Base-by-base conservation (phyloP, 2,888 invertebrate genomes). In the Diarsia dahlii region DNA sequence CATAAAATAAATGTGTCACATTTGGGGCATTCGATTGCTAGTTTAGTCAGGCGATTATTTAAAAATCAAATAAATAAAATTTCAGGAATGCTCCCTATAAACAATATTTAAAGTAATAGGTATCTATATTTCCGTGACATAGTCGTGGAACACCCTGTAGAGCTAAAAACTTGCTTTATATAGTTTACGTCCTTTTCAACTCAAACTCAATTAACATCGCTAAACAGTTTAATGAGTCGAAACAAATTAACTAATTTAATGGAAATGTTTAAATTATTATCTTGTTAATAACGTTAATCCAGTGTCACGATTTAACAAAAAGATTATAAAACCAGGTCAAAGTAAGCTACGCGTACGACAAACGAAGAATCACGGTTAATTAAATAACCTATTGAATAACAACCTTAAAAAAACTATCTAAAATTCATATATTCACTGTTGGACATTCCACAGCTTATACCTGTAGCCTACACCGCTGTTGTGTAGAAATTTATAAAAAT, bases 321-420 rank as follows among this genome's bases (percentile, higher is more conserved):
- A 64, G 20, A 18, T 80, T 64, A 0, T 52, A 34, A 67, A 80
- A 52, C 10, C 18, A 50, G 56, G 48, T 64, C 34, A 78, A 28
- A n/a, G 12, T 20, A 28, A 60, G 66, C 34, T 46, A 66, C 45
- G 46, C 34, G 15, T n/a, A 46, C 39, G 46, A 28, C 34, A 39
- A 48, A 34, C 18, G 6, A 9, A 23, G 3, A 48, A 23, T 52
- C 50, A 65, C 18, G 20, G 28, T 60, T 15, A 9, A 20, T 20
- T 8, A 39, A 18, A 2, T 28, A 39, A 63, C 39, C 3, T 39
- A 39, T 5, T 39, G 39, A 39, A 39, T 39, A 63, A 63, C n/a
- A 23, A 12, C n/a, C 13, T 45, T 45, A 15, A 63, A n/a, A 13
- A 2, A 9, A 15, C 10, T n/a, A 54, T 23, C 23, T 15, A 23